Evolutionary conservation across 2,797 vertebrate genomes (phyloP), one percentile per base, ranked within the genome.

Genomic region (Pogoniulus pusillus): DNA sequence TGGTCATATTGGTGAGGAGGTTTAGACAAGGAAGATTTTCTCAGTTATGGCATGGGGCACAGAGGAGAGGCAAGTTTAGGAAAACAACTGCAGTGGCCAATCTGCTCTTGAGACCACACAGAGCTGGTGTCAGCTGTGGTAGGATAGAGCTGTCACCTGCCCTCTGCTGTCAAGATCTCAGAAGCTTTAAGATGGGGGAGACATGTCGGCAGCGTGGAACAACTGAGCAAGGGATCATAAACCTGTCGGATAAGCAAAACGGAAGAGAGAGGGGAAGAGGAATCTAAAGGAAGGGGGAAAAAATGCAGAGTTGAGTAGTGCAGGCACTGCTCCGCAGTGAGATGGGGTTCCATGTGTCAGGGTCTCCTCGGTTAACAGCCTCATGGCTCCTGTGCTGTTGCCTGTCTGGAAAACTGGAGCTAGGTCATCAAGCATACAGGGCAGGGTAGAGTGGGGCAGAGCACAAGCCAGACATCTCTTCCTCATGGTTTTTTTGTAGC

Each of bases 291-390:
- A 12, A 62, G 35, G 5, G 37, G 54, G 60, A 55, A 45, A 22
- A 16, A 1, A 13, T 35, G 27, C 32, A 53, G 65, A 74, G 9
- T 27, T 32, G 34, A 41, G 47, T 53, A 53, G 18, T 1, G 1
- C 9, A 12, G 37, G 14, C 17, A 13, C 18, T 63, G n/a, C 30
- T 51, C 41, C 4, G 2, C 32, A 6, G 20, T 9, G 18, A 66
- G 11, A 19, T 7, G n/a, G 19, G 10, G 19, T 7, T 23, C 24
- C 15, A 3, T 0, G 1, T 24, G 19, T 19, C 70, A 60, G 30
- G 4, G 23, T 32, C 8, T 63, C 18, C 47, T 10, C 54, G n/a
- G 4, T 71, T 37, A 71, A 55, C 51, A 73, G 4, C 17, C 20
- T 5, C 3, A 8, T 2, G 22, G 1, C 5, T 79, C 58, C 49